Base-by-base conservation (phyloP, 1,140 invertebrate genomes). In the Brachionus plicatilis region DNA sequence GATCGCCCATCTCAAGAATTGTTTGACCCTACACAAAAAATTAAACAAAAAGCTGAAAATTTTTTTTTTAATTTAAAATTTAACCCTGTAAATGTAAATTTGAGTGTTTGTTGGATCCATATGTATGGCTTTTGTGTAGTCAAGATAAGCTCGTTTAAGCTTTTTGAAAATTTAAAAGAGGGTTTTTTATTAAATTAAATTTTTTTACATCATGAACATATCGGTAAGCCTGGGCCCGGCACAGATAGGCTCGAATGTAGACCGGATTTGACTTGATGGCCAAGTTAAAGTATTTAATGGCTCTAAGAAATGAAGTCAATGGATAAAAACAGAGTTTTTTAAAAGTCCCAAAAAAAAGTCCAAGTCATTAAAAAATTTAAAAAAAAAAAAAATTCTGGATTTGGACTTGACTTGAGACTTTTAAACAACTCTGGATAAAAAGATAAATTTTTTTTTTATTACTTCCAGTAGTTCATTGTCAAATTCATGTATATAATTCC, bases 221-320 rank as follows among this genome's bases (percentile, higher is more conserved):
- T 50, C 87, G 86, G 80, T 89, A 89, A 8, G 88, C 88, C 75
- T 89, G 88, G 47, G 86, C 88, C 29, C 89, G 82, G 70, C 89
- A 89, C 3, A 89, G 86, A 86, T 89, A 89, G 0, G 88, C 88
- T 86, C 88, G 86, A 3, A 90, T 87, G 85, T 88, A 88, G 4
- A 88, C 89, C 2, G 89, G 89, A 47, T 89, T 88, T 24, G 88
- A 87, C 85, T 88, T 88, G 75, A 90, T 88, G 9, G 88, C 89
- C 27, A 87, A 83, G 3, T 87, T 87, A 85, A 89, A 90, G 53
- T 88, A 87, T 86, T 89, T 87, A 20, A 89, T 88, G n/a, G 88
- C 89, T 85, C 88, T 89, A 78, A 65, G 85, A 79, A 80, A 72
- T 70, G 76, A 76, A 50, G 50, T 12, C 20, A 83, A 33, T 60